Evolutionary conservation across 2,888 invertebrate genomes (phyloP).

Genomic region (Pasiphila rectangulata): DNA sequence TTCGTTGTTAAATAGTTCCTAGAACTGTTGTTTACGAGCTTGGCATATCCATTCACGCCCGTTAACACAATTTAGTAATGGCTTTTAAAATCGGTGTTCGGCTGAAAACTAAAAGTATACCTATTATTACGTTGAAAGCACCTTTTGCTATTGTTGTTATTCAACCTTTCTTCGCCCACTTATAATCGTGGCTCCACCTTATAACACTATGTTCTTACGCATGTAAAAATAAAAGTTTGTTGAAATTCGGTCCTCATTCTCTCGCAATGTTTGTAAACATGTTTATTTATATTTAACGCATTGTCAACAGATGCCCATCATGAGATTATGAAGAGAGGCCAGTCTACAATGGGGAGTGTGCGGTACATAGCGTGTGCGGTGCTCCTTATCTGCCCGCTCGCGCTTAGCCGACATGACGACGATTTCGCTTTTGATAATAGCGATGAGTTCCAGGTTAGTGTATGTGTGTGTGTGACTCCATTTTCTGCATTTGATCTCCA

Average conservation of each 20-base stretch:
- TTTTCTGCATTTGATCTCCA: no score
- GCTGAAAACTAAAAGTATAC: no score
- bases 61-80: not conserved
- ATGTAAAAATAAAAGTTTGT: not conserved
- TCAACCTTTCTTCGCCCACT: not conserved
- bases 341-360: constrained; percentile 56
- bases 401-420: constrained; percentile 70
- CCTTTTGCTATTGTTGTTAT: not conserved
- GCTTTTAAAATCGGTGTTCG: not conserved
- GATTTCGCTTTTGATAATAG: constrained; percentile 77
- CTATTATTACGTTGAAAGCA: not conserved
- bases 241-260: not conserved
- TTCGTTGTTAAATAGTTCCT: constrained; percentile 23
- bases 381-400: constrained; percentile 66
- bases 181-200: not conserved
- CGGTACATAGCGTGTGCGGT: constrained; percentile 61
- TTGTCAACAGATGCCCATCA: constrained; percentile 64
- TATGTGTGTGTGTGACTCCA: no score
- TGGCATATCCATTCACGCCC: no score
- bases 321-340: constrained; percentile 65
- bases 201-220: not conserved
- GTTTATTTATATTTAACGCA: constrained; percentile 16
- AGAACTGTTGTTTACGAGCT: constrained; percentile 17
- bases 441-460: constrained; percentile 72
- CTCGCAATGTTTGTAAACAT: constrained; percentile 10